phyloP scores from a whole-genome alignment of 2,888 invertebrate species.

The Tipula vernalis region DNA sequence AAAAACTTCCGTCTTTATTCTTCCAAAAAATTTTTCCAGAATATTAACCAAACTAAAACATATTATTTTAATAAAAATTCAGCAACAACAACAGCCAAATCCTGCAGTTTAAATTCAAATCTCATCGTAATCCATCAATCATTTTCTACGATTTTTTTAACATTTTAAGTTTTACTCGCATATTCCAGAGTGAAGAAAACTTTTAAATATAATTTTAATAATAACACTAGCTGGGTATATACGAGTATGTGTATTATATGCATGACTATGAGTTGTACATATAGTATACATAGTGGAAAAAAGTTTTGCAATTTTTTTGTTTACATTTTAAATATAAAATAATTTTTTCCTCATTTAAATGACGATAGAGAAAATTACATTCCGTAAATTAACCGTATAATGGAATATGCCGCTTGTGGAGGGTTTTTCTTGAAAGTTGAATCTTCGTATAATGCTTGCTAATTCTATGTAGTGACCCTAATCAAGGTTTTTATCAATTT shows the following conservation, averaged over 20 bases:
- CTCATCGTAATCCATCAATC: not conserved
- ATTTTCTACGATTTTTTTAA: not conserved
- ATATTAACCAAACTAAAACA: not conserved
- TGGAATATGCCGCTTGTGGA: not conserved
- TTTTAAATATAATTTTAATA: not conserved
- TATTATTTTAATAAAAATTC: not conserved
- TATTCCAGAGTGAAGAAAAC: not conserved
- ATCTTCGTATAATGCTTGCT: not conserved
- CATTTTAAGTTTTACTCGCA: not conserved
- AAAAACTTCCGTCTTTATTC: not conserved
- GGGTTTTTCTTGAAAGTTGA: not conserved
- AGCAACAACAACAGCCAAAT: not conserved
- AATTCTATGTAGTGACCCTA: not conserved
- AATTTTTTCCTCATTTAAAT: not conserved
- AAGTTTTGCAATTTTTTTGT: not conserved
- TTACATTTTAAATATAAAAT: not conserved
- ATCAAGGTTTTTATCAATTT: not conserved
- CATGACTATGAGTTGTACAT: not conserved
- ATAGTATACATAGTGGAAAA: not conserved
- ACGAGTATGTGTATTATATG: not conserved
- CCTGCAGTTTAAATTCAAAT: not conserved
- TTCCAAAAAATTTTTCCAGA: not conserved
- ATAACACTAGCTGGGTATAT: not conserved
- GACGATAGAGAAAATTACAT: not conserved
- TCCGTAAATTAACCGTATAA: not conserved